Conservation (phyloP, 2,113 vertebrate genomes). For the Nipponia nippon region DNA sequence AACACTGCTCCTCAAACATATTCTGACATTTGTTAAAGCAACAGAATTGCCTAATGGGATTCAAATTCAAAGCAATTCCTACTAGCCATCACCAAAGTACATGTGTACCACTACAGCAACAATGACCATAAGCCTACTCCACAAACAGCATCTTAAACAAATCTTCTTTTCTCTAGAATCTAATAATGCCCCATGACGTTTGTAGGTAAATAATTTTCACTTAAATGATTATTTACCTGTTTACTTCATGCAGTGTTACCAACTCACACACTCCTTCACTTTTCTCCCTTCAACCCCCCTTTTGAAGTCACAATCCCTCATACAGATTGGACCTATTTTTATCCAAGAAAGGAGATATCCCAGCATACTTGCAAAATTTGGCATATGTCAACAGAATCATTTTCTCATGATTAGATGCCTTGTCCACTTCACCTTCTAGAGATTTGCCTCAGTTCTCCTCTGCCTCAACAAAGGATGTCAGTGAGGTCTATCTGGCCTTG, state of each 20-base stretch:
- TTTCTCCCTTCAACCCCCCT: neutral
- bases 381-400: neutral
- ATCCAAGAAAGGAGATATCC: neutral
- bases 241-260: neutral
- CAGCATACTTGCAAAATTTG: neutral
- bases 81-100: neutral
- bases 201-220: neutral
- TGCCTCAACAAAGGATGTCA: neutral
- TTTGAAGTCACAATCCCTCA: neutral
- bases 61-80: neutral
- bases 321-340: neutral
- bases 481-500: neutral
- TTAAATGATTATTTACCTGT: neutral
- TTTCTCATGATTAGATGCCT: neutral
- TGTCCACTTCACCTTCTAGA: neutral
- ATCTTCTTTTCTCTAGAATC: neutral
- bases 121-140: neutral
- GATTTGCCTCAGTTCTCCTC: neutral
- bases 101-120: neutral
- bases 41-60: neutral
- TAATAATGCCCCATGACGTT: neutral
- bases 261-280: neutral
- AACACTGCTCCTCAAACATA: accelerated
- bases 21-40: neutral
- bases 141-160: neutral